Evolutionary conservation across 2,888 invertebrate genomes (phyloP).

Genomic region (Ennomos quercinarius): DNA sequence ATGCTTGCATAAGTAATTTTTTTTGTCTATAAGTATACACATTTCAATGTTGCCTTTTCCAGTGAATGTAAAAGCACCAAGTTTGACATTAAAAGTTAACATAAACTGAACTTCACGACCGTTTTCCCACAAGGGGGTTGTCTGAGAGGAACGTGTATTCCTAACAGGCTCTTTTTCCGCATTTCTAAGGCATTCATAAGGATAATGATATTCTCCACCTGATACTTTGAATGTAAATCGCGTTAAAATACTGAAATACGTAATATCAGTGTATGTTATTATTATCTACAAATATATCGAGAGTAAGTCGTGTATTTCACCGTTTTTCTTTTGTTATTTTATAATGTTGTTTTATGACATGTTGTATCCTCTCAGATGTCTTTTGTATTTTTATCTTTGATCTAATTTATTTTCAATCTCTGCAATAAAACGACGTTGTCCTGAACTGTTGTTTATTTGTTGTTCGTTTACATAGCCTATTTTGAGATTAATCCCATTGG

Average conservation of each 20-base stretch:
- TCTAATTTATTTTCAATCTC: slow-evolving; percentile 38
- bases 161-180: slow-evolving; percentile 12
- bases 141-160: slow-evolving; percentile 2
- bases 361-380: slow-evolving; percentile 34
- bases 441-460: slow-evolving; percentile 45
- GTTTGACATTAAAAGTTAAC: slow-evolving; percentile 2
- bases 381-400: slow-evolving; percentile 34
- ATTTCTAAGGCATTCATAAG: slow-evolving; percentile 7
- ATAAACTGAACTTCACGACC: slow-evolving; percentile 13
- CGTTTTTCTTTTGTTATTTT: slow-evolving; percentile 13
- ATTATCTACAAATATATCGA: not conserved
- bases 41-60: too few species aligned
- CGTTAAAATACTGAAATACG: too few species aligned
- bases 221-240: not conserved
- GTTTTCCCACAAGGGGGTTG: slow-evolving; percentile 10
- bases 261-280: not conserved
- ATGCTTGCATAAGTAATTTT: too few species aligned
- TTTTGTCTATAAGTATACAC: too few species aligned
- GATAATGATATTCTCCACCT: not conserved
- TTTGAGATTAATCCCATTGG: slow-evolving; percentile 46
- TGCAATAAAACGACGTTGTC: slow-evolving; percentile 35
- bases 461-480: slow-evolving; percentile 44
- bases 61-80: not conserved
- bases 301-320: not conserved
- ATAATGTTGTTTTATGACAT: slow-evolving; percentile 10